Evolutionary conservation across 2,113 vertebrate genomes (phyloP), one percentile per base, ranked within the genome.

Genomic region (Tychaedon coryphoeus): DNA sequence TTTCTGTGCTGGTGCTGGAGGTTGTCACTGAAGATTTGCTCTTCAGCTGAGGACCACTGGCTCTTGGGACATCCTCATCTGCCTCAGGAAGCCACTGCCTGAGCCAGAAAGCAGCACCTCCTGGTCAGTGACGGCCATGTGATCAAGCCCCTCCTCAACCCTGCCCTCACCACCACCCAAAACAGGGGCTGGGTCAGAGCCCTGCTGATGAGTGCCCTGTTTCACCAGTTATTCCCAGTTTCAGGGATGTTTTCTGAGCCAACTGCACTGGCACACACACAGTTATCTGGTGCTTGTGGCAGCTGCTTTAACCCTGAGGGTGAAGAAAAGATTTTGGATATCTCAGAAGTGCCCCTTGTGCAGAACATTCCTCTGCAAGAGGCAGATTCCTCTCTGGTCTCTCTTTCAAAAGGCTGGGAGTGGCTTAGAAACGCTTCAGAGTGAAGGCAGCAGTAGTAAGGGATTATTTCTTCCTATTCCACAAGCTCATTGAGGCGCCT

Each of bases 321-420:
- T 12, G 1, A 51, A 62, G 8, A 45, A 58, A 60, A 43, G 5
- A 54, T 70, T 47, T 10, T 40, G 64, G 19, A 1, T 53, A 28
- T 51, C 54, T 50, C 38, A 5, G 9, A 76, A 67, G 33, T 0
- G 0, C 4, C 42, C 22, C 25, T 57, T 28, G 51, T 25, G 77
- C 64, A 71, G 40, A 74, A 24, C 40, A 64, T 8, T 24, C 24
- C 31, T 10, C 42, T 26, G 31, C 40, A 60, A 85, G 67, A 62
- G 33, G 31, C 60, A 78, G 40, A 62, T 84, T 86, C 93, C 69
- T 47, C 89, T 3, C 33, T 26, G 53, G 12, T 19, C 48, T 62
- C 48, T 42, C 31, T 48, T 83, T 61, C 64, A 76, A 62, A 76
- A 62, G 34, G 48, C 42, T 76, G 34, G 56, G 64, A 90, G 71